Percentiles rank a stretch among this genome's conserved stretches.
phyloP scores from a whole-genome alignment of 92 coral and sea anemone genomes.

The Epizoanthus illoricatus region DNA sequence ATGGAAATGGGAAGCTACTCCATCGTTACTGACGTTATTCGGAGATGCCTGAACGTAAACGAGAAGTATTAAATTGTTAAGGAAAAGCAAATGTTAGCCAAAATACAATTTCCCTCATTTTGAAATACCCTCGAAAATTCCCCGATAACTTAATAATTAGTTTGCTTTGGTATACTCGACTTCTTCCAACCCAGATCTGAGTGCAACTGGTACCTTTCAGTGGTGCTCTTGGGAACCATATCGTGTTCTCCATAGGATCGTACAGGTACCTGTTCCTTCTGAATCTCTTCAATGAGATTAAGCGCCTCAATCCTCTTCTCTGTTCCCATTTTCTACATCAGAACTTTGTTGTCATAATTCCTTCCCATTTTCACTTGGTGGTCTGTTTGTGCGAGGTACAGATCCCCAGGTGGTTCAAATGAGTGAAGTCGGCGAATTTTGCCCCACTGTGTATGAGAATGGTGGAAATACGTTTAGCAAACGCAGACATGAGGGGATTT shows the following conservation, averaged over 20 bases:
- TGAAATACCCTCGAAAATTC: too few species aligned
- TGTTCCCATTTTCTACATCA: not conserved
- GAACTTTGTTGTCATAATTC: slow-evolving; percentile 3
- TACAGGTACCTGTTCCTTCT: not conserved
- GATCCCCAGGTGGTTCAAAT: not conserved
- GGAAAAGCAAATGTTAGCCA: too few species aligned
- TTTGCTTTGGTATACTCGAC: too few species aligned
- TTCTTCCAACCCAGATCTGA: slow-evolving; percentile 14
- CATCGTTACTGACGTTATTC: too few species aligned
- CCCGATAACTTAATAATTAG: too few species aligned
- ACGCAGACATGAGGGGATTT: slow-evolving; percentile 29
- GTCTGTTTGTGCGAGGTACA: slow-evolving; percentile 44
- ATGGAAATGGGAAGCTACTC: too few species aligned
- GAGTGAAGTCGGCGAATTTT: not conserved
- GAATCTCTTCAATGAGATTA: slow-evolving; percentile 16
- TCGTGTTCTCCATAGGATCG: slow-evolving; percentile 31
- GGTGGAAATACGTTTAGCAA: slow-evolving; percentile 23
- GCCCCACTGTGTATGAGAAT: too few species aligned
- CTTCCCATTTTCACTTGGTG: slow-evolving; percentile 21
- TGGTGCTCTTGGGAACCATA: slow-evolving; percentile 31
- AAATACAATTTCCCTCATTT: too few species aligned
- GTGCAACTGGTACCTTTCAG: slow-evolving; percentile 13
- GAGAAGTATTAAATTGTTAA: too few species aligned
- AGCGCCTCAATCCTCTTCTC: not conserved
- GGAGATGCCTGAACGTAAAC: too few species aligned